A percentile compares a stretch with the other conserved stretches of the same genome.
Conservation (phyloP, 2,113 vertebrate species). For the Xenopus tropicalis region UCB_Xtro_10.0 CM004450.2:48004501-48005000, state of each 20-base stretch:
- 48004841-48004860: slow-evolving; percentile 43
- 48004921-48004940: slow-evolving; percentile 65
- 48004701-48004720: neutral
- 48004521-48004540: no score
- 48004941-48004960: slow-evolving; percentile 68
- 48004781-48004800: neutral
- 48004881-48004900: slow-evolving; percentile 44
- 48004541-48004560: no score
- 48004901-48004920: slow-evolving; percentile 62
- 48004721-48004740: slow-evolving; percentile 12
- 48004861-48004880: slow-evolving; percentile 53
- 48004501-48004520: no score
- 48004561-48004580: no score
- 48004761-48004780: slow-evolving; percentile 23
- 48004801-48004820: neutral
- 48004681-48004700: no score
- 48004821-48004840: slow-evolving; percentile 16
- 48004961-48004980: slow-evolving; percentile 64
- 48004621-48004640: no score
- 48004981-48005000: slow-evolving; percentile 56
- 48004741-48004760: slow-evolving; percentile 9
- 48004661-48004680: no score
- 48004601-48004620: no score
- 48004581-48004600: no score
- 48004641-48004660: no score